Conservation (phyloP, 2,113 vertebrate species). For the Apodemus speciosus region DNA sequence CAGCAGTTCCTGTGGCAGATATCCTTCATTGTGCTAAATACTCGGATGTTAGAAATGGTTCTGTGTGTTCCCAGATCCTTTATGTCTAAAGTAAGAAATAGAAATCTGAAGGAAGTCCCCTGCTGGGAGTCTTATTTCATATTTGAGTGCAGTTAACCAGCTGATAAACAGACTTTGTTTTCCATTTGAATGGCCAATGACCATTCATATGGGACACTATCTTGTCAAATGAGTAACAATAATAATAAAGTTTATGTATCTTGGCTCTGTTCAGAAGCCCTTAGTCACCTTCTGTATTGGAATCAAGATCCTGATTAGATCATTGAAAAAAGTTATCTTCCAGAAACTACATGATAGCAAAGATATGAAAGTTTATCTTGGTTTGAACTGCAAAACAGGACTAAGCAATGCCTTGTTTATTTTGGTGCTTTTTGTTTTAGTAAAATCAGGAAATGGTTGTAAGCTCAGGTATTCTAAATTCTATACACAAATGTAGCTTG, state of each 20-base stretch:
- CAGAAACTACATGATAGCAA: conserved; percentile 44
- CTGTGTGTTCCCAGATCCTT: conserved; percentile 37
- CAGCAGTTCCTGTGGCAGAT: conserved; percentile 59
- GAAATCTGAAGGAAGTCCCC: conserved; percentile 55
- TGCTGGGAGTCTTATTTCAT: conserved; percentile 74
- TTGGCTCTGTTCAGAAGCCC: conserved; percentile 75
- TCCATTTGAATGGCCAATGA: conserved; percentile 71
- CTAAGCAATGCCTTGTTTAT: not conserved
- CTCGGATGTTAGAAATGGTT: conserved; percentile 23
- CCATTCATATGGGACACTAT: conserved; percentile 66
- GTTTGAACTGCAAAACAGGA: conserved; percentile 51
- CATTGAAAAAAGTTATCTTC: conserved; percentile 69
- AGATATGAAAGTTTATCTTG: conserved; percentile 31
- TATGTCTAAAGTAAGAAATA: conserved; percentile 70
- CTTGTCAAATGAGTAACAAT: conserved; percentile 73
- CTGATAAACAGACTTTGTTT: conserved; percentile 80
- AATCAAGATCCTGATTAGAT: conserved; percentile 68
- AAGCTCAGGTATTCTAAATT: not conserved
- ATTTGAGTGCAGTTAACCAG: conserved; percentile 72
- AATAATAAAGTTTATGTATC: conserved; percentile 79
- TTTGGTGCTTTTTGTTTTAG: conserved; percentile 37
- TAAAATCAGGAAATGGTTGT: not conserved
- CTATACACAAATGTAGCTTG: not conserved
- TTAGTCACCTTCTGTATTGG: conserved; percentile 53
- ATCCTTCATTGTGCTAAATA: conserved; percentile 49